A percentile compares a stretch with the other conserved stretches of the same genome.
Evolutionary conservation across 2,113 vertebrate genomes (phyloP).

Genomic region (Azemiops feae): DNA sequence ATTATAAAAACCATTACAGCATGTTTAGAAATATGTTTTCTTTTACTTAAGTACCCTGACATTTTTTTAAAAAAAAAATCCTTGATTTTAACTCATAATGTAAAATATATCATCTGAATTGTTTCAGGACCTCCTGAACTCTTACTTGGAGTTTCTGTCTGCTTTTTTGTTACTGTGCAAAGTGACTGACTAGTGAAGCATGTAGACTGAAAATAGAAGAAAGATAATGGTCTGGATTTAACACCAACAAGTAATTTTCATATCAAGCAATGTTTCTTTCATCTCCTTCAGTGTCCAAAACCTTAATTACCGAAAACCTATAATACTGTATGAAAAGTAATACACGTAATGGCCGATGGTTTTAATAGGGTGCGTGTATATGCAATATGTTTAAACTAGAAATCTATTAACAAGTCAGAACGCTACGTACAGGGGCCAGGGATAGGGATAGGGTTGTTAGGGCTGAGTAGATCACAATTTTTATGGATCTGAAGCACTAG

Average conservation of each 20-base stretch:
- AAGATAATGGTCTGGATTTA: constrained; percentile 2
- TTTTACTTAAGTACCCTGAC: not conserved
- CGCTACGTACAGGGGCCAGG: not conserved
- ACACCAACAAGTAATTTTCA: not conserved
- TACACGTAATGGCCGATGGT: not conserved
- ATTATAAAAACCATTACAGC: constrained; percentile 20
- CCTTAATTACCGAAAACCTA: not conserved
- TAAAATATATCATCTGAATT: not conserved
- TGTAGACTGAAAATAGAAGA: not conserved
- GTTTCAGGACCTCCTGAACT: not conserved
- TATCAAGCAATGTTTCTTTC: not conserved
- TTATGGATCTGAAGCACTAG: not conserved
- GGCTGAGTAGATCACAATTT: not conserved
- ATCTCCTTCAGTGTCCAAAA: not conserved
- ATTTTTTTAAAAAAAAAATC: constrained; percentile 26
- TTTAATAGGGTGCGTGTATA: not conserved
- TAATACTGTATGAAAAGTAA: not conserved
- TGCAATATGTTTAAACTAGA: not conserved
- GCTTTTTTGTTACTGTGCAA: not conserved
- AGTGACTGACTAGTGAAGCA: not conserved
- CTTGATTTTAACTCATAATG: constrained; percentile 9
- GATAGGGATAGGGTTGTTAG: not conserved
- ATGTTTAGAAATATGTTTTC: constrained; percentile 5
- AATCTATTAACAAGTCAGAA: not conserved
- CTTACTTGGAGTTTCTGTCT: not conserved